Base-by-base conservation (phyloP, 2,888 invertebrate species). In the Ethmia dodecea region DNA sequence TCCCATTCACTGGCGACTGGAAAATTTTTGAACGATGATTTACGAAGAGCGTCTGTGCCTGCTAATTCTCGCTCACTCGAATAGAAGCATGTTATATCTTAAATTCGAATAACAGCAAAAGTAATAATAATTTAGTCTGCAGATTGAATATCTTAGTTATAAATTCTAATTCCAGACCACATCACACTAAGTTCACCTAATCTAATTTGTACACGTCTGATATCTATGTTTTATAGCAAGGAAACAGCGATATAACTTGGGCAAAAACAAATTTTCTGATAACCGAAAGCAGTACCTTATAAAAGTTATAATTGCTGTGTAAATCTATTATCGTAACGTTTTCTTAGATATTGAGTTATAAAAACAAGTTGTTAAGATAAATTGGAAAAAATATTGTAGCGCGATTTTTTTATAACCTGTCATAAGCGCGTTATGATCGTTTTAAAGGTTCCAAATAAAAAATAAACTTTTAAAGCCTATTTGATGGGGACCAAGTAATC, bases 401-500 rank as follows among this genome's bases (percentile, higher is more conserved):
- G 52, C 11, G 6, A 64, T 61, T 69, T 70, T 66, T 76, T 79
- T 79, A 83, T 70, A 61, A 74, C 67, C 74, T 64, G 68, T 64
- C 71, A 68, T 81, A 76, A 81, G 71, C 70, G 63, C 53, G 77
- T 79, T 77, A 81, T 75, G 75, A 75, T 79, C 76, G 78, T 79
- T 40, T 81, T 75, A 74, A 70, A 62, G 73, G 77, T 64, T n/a
- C 57, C 58, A 66, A 74, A 70, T 61, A 63, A 63, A 71, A 10
- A 26, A 6, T 76, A 77, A 80, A 72, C 71, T 63, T 77, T 73
- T 71, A 73, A 77, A 63, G 71, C 55, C 67, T 56, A 66, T 72
- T 75, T 60, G 9, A n/a, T n/a, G n/a, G 52, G 59, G 60, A 65
- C 49, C 55, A 58, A 64, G 65, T 71, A 68, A 73, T 71, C 60